Percentiles rank a stretch among this genome's conserved stretches.
Conservation (phyloP, 1,140 invertebrate genomes). For the Xylocopa sonorina region DNA sequence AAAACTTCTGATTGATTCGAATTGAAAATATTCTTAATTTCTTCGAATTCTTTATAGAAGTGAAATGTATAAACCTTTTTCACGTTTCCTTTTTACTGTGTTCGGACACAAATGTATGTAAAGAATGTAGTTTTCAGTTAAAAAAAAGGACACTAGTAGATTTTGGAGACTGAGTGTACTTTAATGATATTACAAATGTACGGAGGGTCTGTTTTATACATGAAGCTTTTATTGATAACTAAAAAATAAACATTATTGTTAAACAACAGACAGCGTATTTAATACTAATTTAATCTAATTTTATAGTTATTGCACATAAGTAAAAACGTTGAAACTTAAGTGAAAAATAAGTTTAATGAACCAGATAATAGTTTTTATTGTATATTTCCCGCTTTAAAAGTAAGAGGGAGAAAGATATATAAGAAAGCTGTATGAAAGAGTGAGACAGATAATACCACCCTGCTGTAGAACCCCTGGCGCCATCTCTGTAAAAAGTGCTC, state of each 20-base stretch:
- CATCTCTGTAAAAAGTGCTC: no score
- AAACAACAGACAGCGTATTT: conserved; percentile 37
- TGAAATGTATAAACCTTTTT: conserved; percentile 36
- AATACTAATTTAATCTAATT: neutral
- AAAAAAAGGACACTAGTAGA: conserved; percentile 49
- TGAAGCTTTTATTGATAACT: conserved; percentile 69
- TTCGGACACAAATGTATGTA: conserved; percentile 36
- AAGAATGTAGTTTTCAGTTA: conserved; percentile 44
- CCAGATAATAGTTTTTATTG: no score
- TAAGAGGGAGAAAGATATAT: no score
- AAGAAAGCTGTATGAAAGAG: no score
- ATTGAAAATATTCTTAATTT: conserved; percentile 1
- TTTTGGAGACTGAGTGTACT: conserved; percentile 67
- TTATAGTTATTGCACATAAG: neutral
- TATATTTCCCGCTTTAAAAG: no score
- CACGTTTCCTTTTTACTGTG: conserved; percentile 53
- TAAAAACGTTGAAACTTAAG: neutral
- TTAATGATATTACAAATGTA: conserved; percentile 68
- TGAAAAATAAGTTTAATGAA: neutral
- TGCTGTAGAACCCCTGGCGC: no score
- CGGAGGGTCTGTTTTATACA: conserved; percentile 72
- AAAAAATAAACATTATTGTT: conserved; percentile 73
- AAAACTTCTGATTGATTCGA: neutral
- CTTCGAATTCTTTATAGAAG: conserved; percentile 32
- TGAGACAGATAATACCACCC: no score